phyloP scores from a whole-genome alignment of 2,113 vertebrate genomes.

The Herpailurus yagouaroundi region DNA sequence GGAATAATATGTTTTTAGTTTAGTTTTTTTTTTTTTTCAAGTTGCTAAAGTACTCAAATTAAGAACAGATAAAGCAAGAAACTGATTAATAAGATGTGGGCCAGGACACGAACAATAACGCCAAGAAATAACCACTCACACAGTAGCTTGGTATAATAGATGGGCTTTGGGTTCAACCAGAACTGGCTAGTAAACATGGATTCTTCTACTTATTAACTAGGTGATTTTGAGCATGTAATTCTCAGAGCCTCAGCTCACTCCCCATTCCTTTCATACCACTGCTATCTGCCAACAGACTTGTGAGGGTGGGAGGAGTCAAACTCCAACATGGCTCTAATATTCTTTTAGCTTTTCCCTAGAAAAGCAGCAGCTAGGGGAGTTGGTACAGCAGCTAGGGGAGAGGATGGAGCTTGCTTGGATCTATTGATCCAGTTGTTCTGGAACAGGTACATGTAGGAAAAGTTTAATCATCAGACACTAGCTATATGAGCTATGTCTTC shows the following conservation, averaged over 20 bases:
- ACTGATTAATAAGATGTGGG: neutral
- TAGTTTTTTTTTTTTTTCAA: neutral
- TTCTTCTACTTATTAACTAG: neutral
- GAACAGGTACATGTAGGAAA: neutral
- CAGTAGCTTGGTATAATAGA: neutral
- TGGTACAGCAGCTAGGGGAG: no score
- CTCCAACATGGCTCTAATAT: neutral
- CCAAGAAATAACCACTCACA: neutral
- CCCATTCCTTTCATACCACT: no score
- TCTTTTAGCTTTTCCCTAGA: constrained; percentile 19
- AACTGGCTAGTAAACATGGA: neutral
- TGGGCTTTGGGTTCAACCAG: neutral
- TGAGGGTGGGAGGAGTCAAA: no score
- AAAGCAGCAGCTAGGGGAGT: no score
- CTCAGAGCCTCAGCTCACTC: neutral
- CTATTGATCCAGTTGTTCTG: constrained; percentile 35
- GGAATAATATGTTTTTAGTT: neutral
- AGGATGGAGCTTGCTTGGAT: constrained; percentile 18
- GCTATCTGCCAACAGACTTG: neutral
- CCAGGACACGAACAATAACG: neutral
- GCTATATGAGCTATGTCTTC: neutral
- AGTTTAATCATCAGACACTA: constrained; percentile 10
- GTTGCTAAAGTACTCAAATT: neutral
- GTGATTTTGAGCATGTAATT: neutral
- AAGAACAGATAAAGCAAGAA: constrained; percentile 1